These are phyloP conservation scores for Trissolcus brochymenae DNA, from an alignment of 2,888 invertebrate genomes.

Conservation along the genomic window DNA sequence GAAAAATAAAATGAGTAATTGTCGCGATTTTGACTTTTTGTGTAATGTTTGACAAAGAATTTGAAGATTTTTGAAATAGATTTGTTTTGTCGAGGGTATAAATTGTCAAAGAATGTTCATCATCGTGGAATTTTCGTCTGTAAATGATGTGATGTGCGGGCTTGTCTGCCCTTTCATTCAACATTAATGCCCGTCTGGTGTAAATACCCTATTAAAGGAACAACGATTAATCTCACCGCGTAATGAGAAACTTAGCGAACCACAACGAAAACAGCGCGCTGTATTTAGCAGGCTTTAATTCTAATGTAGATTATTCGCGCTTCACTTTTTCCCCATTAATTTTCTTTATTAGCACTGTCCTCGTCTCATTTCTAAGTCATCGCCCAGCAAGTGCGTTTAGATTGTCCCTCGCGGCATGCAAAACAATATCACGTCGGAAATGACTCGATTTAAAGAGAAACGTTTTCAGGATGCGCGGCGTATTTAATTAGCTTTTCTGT, in stretches of 20 bases:
- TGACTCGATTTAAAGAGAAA: conserved; percentile 35
- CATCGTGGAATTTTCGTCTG: conserved; percentile 4
- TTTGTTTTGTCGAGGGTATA: no score
- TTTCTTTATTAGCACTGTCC: conserved; percentile 41
- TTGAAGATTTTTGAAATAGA: no score
- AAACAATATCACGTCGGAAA: conserved; percentile 36
- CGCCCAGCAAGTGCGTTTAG: conserved; percentile 14
- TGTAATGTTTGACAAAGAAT: no score
- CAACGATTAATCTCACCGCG: conserved; percentile 51
- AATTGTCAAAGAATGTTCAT: conserved; percentile 13
- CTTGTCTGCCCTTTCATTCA: conserved; percentile 32
- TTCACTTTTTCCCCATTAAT: conserved; percentile 54
- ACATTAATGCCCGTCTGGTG: conserved; percentile 47
- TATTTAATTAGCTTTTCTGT: conserved; percentile 1
- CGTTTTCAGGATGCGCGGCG: conserved; percentile 12
- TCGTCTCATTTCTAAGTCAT: conserved; percentile 42
- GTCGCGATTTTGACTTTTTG: no score
- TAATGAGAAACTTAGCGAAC: conserved; percentile 57
- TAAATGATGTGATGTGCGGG: neutral
- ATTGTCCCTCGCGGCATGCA: conserved; percentile 7
- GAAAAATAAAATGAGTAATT: no score
- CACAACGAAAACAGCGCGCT: conserved; percentile 49
- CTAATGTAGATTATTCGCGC: conserved; percentile 52
- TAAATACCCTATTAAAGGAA: conserved; percentile 49
- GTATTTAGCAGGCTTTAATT: conserved; percentile 55